These are phyloP conservation scores for Chrysina gloriosa DNA, from an alignment of 2,888 invertebrate genomes.

Conservation along the genomic window DNA sequence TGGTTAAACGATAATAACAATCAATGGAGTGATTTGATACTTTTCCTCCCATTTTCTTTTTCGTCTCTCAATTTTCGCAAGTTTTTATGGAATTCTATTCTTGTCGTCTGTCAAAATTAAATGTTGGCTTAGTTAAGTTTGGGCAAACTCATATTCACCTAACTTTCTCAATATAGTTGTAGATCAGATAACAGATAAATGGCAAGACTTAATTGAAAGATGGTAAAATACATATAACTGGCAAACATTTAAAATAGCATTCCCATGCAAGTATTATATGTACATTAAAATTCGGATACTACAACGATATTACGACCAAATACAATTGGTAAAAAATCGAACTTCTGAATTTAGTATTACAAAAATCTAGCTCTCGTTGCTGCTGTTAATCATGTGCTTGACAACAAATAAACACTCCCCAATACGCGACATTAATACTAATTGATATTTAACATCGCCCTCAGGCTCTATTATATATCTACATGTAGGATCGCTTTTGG, in stretches of 20 bases:
- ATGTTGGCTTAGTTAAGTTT: no score
- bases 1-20: no score
- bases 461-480: not conserved
- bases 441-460: not conserved
- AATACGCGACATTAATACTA: not conserved
- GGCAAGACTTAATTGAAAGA: not conserved
- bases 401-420: not conserved
- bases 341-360: not conserved
- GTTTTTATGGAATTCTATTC: no score
- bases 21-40: no score
- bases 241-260: not conserved
- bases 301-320: not conserved
- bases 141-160: no score
- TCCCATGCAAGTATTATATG: not conserved
- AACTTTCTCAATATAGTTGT: no score
- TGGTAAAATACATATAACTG: not conserved
- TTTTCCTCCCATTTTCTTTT: no score
- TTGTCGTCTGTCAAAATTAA: no score
- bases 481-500: not conserved
- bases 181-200: no score
- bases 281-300: not conserved
- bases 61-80: no score
- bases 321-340: no score
- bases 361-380: not conserved
- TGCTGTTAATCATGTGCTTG: not conserved